A percentile compares a stretch with the other conserved stretches of the same genome.
Evolutionary conservation across 2,888 invertebrate species (phyloP).

Genomic region (Lamellibrachia columna): DNA sequence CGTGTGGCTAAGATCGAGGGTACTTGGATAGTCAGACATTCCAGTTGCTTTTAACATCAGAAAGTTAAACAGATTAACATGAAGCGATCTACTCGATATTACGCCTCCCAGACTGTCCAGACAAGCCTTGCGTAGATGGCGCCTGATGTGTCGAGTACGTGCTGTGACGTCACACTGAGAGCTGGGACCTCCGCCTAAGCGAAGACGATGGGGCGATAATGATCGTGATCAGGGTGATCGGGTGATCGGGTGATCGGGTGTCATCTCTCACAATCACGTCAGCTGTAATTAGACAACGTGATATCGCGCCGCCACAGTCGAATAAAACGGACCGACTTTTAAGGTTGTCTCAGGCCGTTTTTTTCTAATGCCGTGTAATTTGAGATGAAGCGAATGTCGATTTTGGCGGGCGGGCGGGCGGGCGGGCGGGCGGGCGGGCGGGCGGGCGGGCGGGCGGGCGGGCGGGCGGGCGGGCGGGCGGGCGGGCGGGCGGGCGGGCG

Average conservation of each 20-base stretch:
- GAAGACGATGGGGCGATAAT: not conserved
- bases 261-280: not conserved
- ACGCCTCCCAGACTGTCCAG: not conserved
- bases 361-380: not conserved
- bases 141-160: not conserved
- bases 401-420: not conserved
- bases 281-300: not conserved
- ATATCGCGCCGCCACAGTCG: not conserved
- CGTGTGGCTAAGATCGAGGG: not conserved
- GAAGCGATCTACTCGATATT: conserved; percentile 1
- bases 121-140: not conserved
- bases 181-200: not conserved
- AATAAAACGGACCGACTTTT: not conserved
- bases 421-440: too few relatives aligned
- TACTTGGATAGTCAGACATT: not conserved
- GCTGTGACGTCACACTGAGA: not conserved
- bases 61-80: not conserved
- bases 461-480: not conserved
- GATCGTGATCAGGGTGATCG: not conserved
- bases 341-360: not conserved
- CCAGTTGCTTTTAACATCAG: not conserved
- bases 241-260: not conserved
- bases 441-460: not conserved
- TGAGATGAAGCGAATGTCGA: not conserved
- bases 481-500: not conserved